These are phyloP conservation scores for Byasa hedistus DNA, from an alignment of 2,888 invertebrate species.

Conservation along the genomic window DNA sequence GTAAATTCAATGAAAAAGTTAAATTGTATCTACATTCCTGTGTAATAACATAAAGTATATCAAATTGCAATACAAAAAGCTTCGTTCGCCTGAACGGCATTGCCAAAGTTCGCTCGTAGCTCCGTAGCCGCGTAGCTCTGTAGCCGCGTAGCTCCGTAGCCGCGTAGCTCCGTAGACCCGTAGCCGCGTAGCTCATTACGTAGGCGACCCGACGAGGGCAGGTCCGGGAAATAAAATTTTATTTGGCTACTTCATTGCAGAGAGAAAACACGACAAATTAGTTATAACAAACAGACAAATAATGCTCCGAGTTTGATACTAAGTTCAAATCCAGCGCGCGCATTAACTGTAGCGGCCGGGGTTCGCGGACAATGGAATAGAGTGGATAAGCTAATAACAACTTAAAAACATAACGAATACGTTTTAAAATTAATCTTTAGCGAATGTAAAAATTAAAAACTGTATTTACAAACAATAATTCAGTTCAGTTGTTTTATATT, in stretches of 20 bases:
- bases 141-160: no score
- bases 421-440: no score
- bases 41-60: no score
- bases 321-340: constrained; percentile 78
- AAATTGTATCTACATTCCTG: no score
- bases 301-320: constrained; percentile 77
- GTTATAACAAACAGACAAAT: constrained; percentile 72
- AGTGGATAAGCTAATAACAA: constrained; percentile 42
- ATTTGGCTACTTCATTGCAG: constrained; percentile 63
- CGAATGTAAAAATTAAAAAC: no score
- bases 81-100: neutral
- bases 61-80: no score
- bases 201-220: constrained; percentile 42
- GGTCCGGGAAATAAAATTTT: constrained; percentile 57
- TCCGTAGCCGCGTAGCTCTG: constrained; percentile 38
- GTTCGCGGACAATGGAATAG: constrained; percentile 50
- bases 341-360: constrained; percentile 76
- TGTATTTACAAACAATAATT: no score
- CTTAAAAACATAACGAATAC: no score
- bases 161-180: no score
- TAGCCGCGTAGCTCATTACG: constrained; percentile 50
- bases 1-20: no score
- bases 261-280: constrained; percentile 75
- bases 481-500: no score
- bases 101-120: neutral